Conservation (phyloP, 2,113 vertebrate genomes). For the Dicaeum eximium region DNA sequence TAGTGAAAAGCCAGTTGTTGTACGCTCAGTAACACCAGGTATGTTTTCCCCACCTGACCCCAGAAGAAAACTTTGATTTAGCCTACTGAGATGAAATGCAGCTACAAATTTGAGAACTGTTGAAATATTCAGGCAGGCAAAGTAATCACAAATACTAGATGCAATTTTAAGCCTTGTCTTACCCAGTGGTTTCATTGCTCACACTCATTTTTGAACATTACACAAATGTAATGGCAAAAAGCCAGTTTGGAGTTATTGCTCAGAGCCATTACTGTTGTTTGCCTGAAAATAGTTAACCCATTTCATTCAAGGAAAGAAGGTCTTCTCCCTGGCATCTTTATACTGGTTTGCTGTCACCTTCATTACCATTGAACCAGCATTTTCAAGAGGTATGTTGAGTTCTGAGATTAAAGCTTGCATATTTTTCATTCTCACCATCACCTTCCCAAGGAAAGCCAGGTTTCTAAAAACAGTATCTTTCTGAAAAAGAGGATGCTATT, state of each 20-base stretch:
- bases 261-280: background rate
- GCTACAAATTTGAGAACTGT: background rate
- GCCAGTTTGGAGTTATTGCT: background rate
- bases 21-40: slow-evolving; percentile 98
- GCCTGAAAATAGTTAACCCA: background rate
- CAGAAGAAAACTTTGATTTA: background rate
- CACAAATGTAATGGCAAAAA: background rate
- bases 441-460: background rate
- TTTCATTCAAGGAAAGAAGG: background rate
- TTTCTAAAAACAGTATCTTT: background rate
- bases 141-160: background rate
- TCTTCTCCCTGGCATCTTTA: background rate
- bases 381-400: background rate
- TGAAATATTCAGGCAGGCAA: background rate
- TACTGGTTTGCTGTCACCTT: slow-evolving; percentile 15
- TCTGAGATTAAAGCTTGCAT: background rate
- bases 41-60: slow-evolving; percentile 16
- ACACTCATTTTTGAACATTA: background rate
- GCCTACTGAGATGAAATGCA: background rate
- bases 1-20: slow-evolving; percentile 97
- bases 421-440: background rate
- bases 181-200: background rate
- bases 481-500: background rate
- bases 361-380: slow-evolving; percentile 20
- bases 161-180: background rate